Percentiles rank a stretch among this genome's conserved stretches.
phyloP scores from a whole-genome alignment of 2,888 invertebrate genomes.

The Eumacrocentrus americanus region DNA sequence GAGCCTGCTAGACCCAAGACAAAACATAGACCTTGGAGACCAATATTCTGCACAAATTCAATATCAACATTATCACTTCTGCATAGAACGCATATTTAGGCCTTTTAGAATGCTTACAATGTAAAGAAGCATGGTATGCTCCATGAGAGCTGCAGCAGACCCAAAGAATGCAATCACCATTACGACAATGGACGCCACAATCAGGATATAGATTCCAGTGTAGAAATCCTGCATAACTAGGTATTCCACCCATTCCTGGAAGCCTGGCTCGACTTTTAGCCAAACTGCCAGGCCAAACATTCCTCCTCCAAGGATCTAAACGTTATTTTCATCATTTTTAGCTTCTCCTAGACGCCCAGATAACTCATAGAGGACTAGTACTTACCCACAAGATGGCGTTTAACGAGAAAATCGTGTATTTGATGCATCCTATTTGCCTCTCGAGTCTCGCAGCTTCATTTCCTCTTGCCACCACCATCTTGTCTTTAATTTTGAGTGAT shows the following conservation, averaged over 20 bases:
- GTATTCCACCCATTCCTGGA: slow-evolving; percentile 81
- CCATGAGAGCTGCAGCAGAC: slow-evolving; percentile 82
- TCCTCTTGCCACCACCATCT: slow-evolving; percentile 57
- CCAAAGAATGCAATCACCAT: slow-evolving; percentile 82
- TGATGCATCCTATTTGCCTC: slow-evolving; percentile 79
- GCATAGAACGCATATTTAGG: not conserved
- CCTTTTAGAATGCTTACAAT: slow-evolving; percentile 67
- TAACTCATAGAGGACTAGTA: slow-evolving; percentile 40
- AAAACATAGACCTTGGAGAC: slow-evolving; percentile 75
- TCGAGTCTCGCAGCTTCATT: slow-evolving; percentile 69
- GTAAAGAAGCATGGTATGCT: slow-evolving; percentile 71
- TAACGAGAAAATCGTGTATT: slow-evolving; percentile 81
- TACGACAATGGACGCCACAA: slow-evolving; percentile 73
- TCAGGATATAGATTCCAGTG: slow-evolving; percentile 82
- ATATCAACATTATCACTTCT: slow-evolving; percentile 22
- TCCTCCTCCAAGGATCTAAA: slow-evolving; percentile 78
- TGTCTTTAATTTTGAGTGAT: not conserved
- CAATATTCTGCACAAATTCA: slow-evolving; percentile 70
- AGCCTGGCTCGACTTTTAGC: slow-evolving; percentile 81
- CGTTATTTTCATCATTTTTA: slow-evolving; percentile 10
- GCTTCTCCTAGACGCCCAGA: not conserved
- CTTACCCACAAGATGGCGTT: slow-evolving; percentile 82
- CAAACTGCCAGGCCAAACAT: slow-evolving; percentile 82
- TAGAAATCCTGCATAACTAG: slow-evolving; percentile 79
- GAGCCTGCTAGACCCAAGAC: slow-evolving; percentile 76